Evolutionary conservation across 2,888 invertebrate species (phyloP), one percentile per base, ranked within the genome.

Genomic region (Sphaeridia pumilis): DNA sequence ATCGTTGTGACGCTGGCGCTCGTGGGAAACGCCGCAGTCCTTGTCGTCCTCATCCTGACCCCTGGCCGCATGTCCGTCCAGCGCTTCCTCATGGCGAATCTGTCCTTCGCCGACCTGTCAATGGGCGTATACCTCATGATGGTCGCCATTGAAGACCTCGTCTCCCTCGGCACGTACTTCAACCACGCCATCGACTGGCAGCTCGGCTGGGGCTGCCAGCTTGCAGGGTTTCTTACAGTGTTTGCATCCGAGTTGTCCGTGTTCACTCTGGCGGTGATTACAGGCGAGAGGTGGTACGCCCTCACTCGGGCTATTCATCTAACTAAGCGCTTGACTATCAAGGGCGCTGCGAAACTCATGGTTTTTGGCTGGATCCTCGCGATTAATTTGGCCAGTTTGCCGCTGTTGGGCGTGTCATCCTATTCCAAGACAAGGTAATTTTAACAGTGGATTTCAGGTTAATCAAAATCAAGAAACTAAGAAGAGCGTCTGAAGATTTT

Each of bases 121-220:
- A 84, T 90, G 75, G 90, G 88, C 1, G 68, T 87, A 1, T 92
- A 90, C 70, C 74, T 92, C 49, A 24, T 57, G 55, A 76, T 90
- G 68, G 76, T 92, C 35, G 90, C 90, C 0, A 79, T 83, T 1
- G 83, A 87, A 67, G 92, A 93, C 71, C 74, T 84, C 0, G 80
- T 82, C 63, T 89, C 89, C 0, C 81, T 84, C 66, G 87, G 87
- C 2, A 81, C 81, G 59, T 92, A 89, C 72, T 89, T 89, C 71
- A 89, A 89, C 70, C 83, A 83, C 70, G 90, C 90, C 2, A 89
- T 84, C 66, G 82, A 84, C 67, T 92, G 92, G 90, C 90, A 92
- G 71, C 78, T 80, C 61, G 81, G 83, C 78, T 69, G 71, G 61
- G 89, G 90, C 1, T 92, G 90, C 70, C 80, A 84, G 68, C 76